phyloP scores from a whole-genome alignment of 1,140 invertebrate genomes.

The Nixonia krombeini region DNA sequence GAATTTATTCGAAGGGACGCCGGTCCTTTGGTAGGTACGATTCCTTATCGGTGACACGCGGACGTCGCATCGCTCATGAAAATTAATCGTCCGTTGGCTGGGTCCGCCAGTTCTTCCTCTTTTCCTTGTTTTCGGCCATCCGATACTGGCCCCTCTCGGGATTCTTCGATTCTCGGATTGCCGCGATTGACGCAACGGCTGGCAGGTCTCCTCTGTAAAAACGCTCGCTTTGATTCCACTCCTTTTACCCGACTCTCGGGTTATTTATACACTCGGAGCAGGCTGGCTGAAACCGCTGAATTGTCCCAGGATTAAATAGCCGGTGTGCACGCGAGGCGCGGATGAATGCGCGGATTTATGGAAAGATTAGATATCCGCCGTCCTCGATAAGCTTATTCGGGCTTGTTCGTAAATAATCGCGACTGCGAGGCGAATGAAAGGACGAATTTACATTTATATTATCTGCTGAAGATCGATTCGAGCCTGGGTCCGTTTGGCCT shows the following conservation, averaged over 20 bases:
- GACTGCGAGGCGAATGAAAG: no score
- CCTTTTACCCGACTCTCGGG: neutral
- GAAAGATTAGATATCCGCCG: no score
- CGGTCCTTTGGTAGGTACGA: conserved; percentile 27
- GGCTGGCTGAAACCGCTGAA: no score
- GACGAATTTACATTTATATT: neutral
- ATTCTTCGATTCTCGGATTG: conserved; percentile 30
- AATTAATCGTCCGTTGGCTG: conserved; percentile 33
- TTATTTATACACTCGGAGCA: neutral
- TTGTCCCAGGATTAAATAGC: neutral
- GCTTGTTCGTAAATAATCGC: no score
- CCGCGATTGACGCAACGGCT: conserved; percentile 37
- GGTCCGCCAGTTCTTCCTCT: conserved; percentile 24
- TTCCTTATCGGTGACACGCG: conserved; percentile 37
- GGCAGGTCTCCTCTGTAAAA: conserved; percentile 8
- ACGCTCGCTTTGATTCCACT: no score
- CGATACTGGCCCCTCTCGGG: conserved; percentile 16
- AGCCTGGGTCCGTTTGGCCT: conserved; percentile 6
- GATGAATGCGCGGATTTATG: neutral
- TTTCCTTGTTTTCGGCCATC: conserved; percentile 3
- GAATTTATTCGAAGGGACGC: conserved; percentile 57
- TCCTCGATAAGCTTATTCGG: no score
- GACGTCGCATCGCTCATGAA: conserved; percentile 39
- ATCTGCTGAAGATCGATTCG: neutral
- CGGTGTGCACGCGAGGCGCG: neutral